Conservation (phyloP, 30 jellyfish, hydroid and myxozoan genomes). For the Sanderia malayensis region DNA sequence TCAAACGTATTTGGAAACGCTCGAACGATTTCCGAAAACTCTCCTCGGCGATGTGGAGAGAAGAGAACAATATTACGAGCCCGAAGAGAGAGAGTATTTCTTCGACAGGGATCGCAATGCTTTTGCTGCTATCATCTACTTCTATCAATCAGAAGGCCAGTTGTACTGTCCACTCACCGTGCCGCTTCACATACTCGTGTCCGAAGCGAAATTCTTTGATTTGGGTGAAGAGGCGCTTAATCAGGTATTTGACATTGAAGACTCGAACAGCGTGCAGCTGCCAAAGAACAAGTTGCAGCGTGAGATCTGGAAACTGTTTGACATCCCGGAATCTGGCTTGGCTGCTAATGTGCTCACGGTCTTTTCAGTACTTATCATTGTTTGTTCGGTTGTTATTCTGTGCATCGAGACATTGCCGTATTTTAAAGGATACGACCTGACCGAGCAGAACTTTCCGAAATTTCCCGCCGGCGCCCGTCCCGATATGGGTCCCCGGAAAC, state of each 20-base stretch:
- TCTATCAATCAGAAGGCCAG: slow-evolving; percentile 87
- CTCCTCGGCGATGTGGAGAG: slow-evolving; percentile 71
- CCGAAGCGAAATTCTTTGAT: slow-evolving; percentile 91
- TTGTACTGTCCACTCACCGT: slow-evolving; percentile 90
- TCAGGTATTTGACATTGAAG: slow-evolving; percentile 77
- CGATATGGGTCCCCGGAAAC: neutral
- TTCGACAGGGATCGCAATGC: slow-evolving; percentile 95
- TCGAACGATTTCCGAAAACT: slow-evolving; percentile 86
- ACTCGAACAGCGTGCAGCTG: slow-evolving; percentile 31
- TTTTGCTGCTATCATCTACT: slow-evolving; percentile 79
- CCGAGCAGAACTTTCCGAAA: neutral
- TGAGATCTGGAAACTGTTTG: slow-evolving; percentile 85
- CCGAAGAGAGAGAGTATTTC: slow-evolving; percentile 80
- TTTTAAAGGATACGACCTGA: slow-evolving; percentile 39
- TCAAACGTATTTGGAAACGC: slow-evolving; percentile 82
- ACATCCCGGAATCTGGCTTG: slow-evolving; percentile 81
- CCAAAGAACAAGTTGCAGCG: slow-evolving; percentile 78
- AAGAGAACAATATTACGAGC: slow-evolving; percentile 69
- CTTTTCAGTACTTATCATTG: slow-evolving; percentile 70
- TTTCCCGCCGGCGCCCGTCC: neutral
- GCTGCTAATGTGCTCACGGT: slow-evolving; percentile 86
- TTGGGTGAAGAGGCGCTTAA: slow-evolving; percentile 84
- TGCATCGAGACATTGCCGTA: slow-evolving; percentile 91
- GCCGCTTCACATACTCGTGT: slow-evolving; percentile 81
- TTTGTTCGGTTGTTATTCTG: slow-evolving; percentile 71